Evolutionary conservation across 2,797 vertebrate genomes (phyloP).

Genomic region (Alectoris magna): DNA sequence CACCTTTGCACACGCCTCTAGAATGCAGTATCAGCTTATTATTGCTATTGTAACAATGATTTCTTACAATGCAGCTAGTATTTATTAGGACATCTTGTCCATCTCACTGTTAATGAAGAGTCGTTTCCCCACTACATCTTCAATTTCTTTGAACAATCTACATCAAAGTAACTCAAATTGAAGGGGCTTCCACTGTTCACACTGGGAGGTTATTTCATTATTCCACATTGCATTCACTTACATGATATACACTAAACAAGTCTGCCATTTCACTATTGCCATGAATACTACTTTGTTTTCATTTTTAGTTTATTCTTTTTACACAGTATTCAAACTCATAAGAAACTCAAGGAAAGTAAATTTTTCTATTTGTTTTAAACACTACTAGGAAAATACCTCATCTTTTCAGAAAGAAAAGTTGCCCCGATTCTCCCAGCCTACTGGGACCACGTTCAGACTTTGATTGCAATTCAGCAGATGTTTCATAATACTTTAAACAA

Average conservation of each 20-base stretch:
- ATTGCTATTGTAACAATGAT: neutral
- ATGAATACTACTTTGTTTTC: neutral
- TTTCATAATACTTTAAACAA: neutral
- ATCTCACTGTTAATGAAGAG: neutral
- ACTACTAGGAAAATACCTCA: neutral
- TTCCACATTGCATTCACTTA: neutral
- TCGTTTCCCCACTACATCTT: neutral
- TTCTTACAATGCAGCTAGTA: neutral
- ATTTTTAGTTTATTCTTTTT: neutral
- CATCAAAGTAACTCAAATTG: constrained; percentile 1
- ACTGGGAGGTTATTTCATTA: neutral
- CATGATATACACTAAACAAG: neutral
- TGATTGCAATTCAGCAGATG: constrained; percentile 1
- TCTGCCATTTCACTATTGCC: neutral
- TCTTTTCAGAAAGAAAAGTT: neutral
- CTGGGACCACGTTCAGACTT: neutral
- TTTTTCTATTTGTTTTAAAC: neutral
- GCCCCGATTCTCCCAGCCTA: neutral
- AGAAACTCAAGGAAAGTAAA: neutral
- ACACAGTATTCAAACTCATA: neutral
- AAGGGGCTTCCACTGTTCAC: neutral
- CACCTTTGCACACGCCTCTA: neutral
- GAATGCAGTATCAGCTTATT: neutral
- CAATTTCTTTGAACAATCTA: neutral
- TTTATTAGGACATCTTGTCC: neutral